Base-by-base conservation (phyloP, 2,797 vertebrate genomes). In the Eidolon dupreanum region DNA sequence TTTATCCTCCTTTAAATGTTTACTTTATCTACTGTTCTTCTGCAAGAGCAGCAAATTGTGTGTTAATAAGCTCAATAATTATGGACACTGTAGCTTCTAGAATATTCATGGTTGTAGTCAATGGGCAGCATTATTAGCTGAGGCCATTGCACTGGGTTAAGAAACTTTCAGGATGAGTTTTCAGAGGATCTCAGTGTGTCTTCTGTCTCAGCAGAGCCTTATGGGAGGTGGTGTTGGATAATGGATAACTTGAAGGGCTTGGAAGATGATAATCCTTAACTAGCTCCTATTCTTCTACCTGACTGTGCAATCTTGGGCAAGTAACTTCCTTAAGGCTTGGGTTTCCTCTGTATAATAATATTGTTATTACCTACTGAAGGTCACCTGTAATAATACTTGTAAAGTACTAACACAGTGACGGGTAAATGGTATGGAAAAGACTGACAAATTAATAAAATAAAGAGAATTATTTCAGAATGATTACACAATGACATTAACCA, bases 41-140 rank as follows among this genome's bases (percentile, higher is more conserved):
- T 90, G 59, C 4, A 71, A 93, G 59, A 96, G 63, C 49, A 65
- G 86, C 57, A 84, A 93, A 94, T 46, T 55, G 70, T 75, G 26
- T 53, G 36, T 65, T 1, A 90, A 97, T 96, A 97, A 97, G 74
- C 73, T 81, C 70, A 2, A n/a, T 97, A 96, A 96, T 97, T 96
- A 95, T 3, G 16, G 77, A 59, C 61, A 70, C 77, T 87, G 43
- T 78, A 82, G 84, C 36, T 91, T 82, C 83, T 53, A 22, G 92
- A 79, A 90, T 81, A 74, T 63, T 85, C 11, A 3, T 92, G 90
- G 74, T 31, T 74, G 31, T 38, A 77, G 85, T 74, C 85, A 70
- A 22, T 70, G n/a, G 90, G 74, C 16, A 31, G 73, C 4, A 1
- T 94, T 83, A 65, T 93, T 90, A 91, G 71, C 73, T 10, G 66